Conservation (phyloP, 2,797 vertebrate genomes). For the Podargus strigoides region DNA sequence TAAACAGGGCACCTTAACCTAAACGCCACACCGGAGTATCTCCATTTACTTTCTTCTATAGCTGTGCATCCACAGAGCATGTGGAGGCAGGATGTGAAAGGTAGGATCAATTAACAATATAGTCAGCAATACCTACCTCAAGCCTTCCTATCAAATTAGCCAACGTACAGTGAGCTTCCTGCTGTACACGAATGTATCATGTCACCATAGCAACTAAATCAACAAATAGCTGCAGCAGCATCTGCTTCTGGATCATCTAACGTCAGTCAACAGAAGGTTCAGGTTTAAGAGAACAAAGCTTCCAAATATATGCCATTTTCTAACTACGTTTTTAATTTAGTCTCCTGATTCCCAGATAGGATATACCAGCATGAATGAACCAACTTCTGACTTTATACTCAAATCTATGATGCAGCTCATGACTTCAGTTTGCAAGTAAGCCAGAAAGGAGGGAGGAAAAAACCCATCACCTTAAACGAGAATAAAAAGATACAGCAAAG, state of each 20-base stretch:
- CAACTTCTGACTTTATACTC: not conserved
- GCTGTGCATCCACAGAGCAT: constrained; percentile 28
- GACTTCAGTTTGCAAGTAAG: not conserved
- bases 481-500: not conserved
- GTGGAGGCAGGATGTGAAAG: constrained; percentile 55
- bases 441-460: not conserved
- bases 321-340: constrained; percentile 53
- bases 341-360: constrained; percentile 14
- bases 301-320: constrained; percentile 60
- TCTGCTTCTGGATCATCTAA: constrained; percentile 78
- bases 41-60: constrained; percentile 27
- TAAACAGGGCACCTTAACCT: constrained; percentile 45
- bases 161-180: constrained; percentile 71
- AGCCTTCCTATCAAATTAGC: constrained; percentile 73
- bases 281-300: constrained; percentile 66
- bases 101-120: constrained; percentile 69
- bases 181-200: constrained; percentile 72
- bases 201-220: constrained; percentile 93
- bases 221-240: constrained; percentile 88
- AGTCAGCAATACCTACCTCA: constrained; percentile 71
- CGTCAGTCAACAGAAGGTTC: constrained; percentile 74
- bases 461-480: not conserved
- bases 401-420: not conserved
- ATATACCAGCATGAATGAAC: not conserved
- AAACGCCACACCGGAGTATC: not conserved